A percentile compares a stretch with the other conserved stretches of the same genome.
Conservation (phyloP, 2,113 vertebrate genomes). For the Willisornis vidua region DNA sequence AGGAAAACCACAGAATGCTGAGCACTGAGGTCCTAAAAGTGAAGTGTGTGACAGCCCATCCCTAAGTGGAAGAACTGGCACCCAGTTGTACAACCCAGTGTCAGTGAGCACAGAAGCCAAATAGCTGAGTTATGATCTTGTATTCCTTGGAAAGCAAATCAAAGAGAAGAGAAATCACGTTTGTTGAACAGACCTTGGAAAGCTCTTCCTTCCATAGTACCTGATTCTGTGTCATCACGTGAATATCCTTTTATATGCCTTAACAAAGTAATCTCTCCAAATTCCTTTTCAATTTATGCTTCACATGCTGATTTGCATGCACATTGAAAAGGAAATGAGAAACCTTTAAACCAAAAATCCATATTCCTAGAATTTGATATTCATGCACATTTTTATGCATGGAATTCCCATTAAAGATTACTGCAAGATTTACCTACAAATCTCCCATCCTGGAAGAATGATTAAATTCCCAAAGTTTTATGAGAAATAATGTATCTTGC, state of each 20-base stretch:
- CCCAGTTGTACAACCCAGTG: background rate
- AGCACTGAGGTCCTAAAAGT: background rate
- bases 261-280: constrained; percentile 16
- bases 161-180: background rate
- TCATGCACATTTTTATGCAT: background rate
- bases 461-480: constrained; percentile 19
- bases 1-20: background rate
- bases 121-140: background rate
- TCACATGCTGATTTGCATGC: constrained; percentile 26
- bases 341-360: constrained; percentile 5
- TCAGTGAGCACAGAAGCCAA: background rate
- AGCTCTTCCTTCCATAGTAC: background rate
- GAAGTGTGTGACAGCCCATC: background rate
- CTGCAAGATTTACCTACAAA: constrained; percentile 12
- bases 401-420: constrained; percentile 23
- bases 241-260: constrained; percentile 24
- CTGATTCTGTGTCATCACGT: background rate
- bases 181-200: background rate
- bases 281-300: constrained; percentile 27
- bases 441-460: background rate
- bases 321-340: constrained; percentile 14
- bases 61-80: background rate
- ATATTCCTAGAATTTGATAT: constrained; percentile 9
- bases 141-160: background rate
- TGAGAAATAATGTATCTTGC: background rate